phyloP scores from a whole-genome alignment of 2,797 vertebrate species.

The Phaenicophaeus curvirostris region DNA sequence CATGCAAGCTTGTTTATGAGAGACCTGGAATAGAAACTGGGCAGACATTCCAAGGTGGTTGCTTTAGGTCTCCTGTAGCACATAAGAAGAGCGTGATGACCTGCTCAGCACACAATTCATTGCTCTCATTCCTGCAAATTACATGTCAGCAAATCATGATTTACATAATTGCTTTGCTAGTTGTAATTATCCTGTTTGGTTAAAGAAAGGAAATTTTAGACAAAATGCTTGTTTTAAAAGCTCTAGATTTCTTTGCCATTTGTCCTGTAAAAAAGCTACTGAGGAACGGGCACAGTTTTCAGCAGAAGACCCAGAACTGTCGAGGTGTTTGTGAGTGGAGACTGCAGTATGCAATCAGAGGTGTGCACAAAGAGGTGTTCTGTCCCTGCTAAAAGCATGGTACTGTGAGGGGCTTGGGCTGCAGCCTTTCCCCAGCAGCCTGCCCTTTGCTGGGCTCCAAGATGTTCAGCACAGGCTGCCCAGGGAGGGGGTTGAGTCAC shows the following conservation, averaged over 20 bases:
- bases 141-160: background rate
- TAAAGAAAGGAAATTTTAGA: background rate
- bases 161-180: background rate
- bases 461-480: background rate
- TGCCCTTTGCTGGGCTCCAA: background rate
- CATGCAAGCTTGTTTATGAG: background rate
- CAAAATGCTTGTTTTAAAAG: background rate
- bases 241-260: background rate
- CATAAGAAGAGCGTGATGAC: background rate
- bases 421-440: background rate
- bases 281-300: background rate
- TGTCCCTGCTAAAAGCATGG: background rate
- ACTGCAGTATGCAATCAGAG: background rate
- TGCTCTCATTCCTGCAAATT: background rate
- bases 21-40: background rate
- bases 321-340: background rate
- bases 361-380: background rate
- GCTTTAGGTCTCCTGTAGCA: background rate
- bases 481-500: too few relatives aligned
- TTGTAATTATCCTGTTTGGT: background rate
- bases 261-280: background rate
- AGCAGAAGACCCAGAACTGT: background rate
- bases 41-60: background rate
- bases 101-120: background rate
- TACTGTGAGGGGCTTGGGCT: background rate